Evolutionary conservation across 35 echinoderm and acorn worm genomes (phyloP).

Genomic region (Lytechinus variegatus): DNA sequence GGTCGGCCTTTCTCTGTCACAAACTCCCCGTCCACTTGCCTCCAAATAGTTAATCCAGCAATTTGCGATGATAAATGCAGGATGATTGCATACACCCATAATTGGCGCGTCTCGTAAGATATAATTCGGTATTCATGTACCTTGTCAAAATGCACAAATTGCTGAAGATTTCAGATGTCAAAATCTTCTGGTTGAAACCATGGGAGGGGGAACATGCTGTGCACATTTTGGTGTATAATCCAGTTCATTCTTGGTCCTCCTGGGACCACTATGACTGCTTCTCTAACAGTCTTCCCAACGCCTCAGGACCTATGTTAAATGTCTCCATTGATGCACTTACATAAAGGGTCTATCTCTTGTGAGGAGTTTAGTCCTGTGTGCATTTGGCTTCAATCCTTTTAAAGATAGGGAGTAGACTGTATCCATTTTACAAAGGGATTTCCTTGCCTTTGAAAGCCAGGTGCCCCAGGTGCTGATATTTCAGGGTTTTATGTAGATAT

Average conservation of each 20-base stretch:
- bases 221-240: background rate
- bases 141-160: conserved; percentile 27
- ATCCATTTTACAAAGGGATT: background rate
- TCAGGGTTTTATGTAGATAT: background rate
- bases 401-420: background rate
- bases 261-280: background rate
- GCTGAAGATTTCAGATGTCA: conserved; percentile 9
- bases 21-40: conserved; percentile 21
- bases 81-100: conserved; percentile 22
- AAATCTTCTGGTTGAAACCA: background rate
- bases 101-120: background rate
- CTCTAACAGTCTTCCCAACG: background rate
- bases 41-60: conserved; percentile 25
- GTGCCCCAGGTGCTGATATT: background rate
- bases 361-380: background rate
- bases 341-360: too few species aligned
- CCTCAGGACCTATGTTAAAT: background rate
- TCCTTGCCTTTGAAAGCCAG: background rate
- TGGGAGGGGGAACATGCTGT: background rate
- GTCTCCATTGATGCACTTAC: background rate
- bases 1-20: background rate
- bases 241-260: background rate
- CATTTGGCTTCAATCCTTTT: background rate
- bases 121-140: background rate
- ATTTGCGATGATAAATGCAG: conserved; percentile 51